Conservation (phyloP, 2,113 vertebrate genomes). For the Rafetus swinhoei region DNA sequence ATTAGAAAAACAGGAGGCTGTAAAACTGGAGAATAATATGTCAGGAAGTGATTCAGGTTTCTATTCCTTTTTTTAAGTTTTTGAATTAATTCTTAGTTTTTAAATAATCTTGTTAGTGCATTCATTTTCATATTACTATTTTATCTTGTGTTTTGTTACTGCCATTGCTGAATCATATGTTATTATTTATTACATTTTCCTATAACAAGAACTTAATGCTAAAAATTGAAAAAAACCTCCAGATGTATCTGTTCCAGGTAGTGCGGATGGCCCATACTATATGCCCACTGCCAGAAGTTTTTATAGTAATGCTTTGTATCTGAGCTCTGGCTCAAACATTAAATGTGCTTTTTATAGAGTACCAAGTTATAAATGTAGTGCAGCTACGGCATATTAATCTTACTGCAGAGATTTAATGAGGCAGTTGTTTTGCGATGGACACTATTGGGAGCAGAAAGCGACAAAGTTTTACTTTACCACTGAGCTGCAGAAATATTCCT, state of each 20-base stretch:
- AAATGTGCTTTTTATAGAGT: conserved; percentile 89
- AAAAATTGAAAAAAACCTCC: conserved; percentile 61
- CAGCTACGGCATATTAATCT: conserved; percentile 89
- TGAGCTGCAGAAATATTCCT: conserved; percentile 87
- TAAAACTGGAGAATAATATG: conserved; percentile 26
- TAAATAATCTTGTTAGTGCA: conserved; percentile 31
- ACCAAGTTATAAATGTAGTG: conserved; percentile 89
- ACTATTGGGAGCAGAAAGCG: conserved; percentile 89
- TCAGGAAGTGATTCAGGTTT: conserved; percentile 44
- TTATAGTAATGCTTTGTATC: conserved; percentile 87
- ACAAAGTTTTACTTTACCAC: conserved; percentile 92
- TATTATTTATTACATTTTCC: conserved; percentile 23
- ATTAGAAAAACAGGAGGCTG: conserved; percentile 46
- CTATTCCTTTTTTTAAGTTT: conserved; percentile 56
- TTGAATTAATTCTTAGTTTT: conserved; percentile 43
- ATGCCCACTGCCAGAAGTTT: conserved; percentile 79
- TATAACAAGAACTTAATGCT: conserved; percentile 50
- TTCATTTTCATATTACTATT: conserved; percentile 47
- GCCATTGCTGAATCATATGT: conserved; percentile 17
- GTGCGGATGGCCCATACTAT: conserved; percentile 66
- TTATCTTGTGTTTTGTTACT: background rate
- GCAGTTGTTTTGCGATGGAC: conserved; percentile 92
- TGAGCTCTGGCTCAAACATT: conserved; percentile 83
- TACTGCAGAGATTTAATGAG: conserved; percentile 95
- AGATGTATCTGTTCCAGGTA: conserved; percentile 53